Conservation (phyloP, 1,140 invertebrate genomes). For the Drosophila yakuba region DNA sequence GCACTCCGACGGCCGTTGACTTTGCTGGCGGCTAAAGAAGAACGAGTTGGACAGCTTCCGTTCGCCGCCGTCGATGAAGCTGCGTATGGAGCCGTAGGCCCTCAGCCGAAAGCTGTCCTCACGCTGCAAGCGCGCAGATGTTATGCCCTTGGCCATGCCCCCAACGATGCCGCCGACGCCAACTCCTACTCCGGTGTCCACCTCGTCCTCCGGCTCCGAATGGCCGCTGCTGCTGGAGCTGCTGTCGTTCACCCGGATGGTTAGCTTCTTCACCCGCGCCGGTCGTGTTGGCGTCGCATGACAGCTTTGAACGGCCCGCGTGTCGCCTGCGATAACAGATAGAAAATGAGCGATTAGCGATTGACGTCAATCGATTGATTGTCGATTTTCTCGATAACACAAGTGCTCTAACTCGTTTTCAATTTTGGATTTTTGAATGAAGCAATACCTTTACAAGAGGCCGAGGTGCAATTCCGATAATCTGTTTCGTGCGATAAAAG, state of each 20-base stretch:
- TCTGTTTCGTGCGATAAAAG: neutral
- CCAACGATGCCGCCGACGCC: neutral
- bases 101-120: slow-evolving; percentile 79
- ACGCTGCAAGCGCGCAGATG: slow-evolving; percentile 52
- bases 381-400: slow-evolving; percentile 8
- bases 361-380: slow-evolving; percentile 9
- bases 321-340: slow-evolving; percentile 37
- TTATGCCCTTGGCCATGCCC: slow-evolving; percentile 1
- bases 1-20: slow-evolving; percentile 48
- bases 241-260: slow-evolving; percentile 85
- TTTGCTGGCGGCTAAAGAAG: slow-evolving; percentile 74
- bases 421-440: neutral
- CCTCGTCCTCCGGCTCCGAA: slow-evolving; percentile 67
- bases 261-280: slow-evolving; percentile 75
- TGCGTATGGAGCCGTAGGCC: slow-evolving; percentile 80
- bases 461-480: slow-evolving; percentile 6
- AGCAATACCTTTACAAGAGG: slow-evolving; percentile 1
- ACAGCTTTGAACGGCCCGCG: slow-evolving; percentile 70
- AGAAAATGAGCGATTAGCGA: slow-evolving; percentile 38
- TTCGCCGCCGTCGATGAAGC: slow-evolving; percentile 80
- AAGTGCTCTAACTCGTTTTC: neutral
- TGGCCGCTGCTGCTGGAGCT: slow-evolving; percentile 82
- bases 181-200: slow-evolving; percentile 32
- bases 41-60: slow-evolving; percentile 80
- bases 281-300: slow-evolving; percentile 72